These are phyloP conservation scores for Coleophora deauratella DNA, from an alignment of 2,888 invertebrate genomes.

Conservation along the genomic window DNA sequence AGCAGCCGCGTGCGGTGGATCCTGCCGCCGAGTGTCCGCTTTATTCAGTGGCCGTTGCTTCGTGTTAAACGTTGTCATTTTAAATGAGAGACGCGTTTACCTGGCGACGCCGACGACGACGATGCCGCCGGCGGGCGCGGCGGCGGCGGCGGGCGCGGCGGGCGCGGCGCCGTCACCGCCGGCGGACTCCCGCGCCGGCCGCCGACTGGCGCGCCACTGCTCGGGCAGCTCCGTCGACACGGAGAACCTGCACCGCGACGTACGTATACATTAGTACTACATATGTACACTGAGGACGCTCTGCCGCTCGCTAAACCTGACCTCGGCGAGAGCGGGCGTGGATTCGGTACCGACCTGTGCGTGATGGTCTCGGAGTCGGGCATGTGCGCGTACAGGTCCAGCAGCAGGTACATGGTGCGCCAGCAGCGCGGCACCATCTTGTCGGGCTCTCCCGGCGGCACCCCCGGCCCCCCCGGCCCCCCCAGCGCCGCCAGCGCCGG, in stretches of 20 bases:
- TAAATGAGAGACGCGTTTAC: too few relatives aligned
- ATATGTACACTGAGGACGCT: too few relatives aligned
- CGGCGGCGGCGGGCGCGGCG: constrained; percentile 38
- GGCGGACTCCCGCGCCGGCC: constrained; percentile 33
- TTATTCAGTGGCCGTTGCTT: too few relatives aligned
- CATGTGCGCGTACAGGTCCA: constrained; percentile 95
- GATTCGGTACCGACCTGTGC: constrained; percentile 67
- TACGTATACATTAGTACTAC: too few relatives aligned
- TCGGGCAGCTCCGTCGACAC: constrained; percentile 81
- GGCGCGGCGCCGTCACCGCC: constrained; percentile 27
- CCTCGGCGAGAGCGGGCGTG: too few relatives aligned
- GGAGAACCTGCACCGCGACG: constrained; percentile 70
- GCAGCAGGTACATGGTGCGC: constrained; percentile 93
- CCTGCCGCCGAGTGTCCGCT: constrained; percentile 33
- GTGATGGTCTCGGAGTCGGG: constrained; percentile 95
- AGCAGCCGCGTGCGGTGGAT: constrained; percentile 89
- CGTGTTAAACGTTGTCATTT: too few relatives aligned
- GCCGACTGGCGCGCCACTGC: constrained; percentile 74
- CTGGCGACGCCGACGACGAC: constrained; percentile 87
- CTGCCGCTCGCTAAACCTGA: too few relatives aligned
- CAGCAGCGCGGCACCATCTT: constrained; percentile 86
- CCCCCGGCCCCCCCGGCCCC: constrained; percentile 38
- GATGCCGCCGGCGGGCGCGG: constrained; percentile 61
- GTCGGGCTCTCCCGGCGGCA: constrained; percentile 23
- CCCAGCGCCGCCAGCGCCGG: constrained; percentile 13